Base-by-base conservation (phyloP, 2,888 invertebrate species). In the Syrphus vitripennis region DNA sequence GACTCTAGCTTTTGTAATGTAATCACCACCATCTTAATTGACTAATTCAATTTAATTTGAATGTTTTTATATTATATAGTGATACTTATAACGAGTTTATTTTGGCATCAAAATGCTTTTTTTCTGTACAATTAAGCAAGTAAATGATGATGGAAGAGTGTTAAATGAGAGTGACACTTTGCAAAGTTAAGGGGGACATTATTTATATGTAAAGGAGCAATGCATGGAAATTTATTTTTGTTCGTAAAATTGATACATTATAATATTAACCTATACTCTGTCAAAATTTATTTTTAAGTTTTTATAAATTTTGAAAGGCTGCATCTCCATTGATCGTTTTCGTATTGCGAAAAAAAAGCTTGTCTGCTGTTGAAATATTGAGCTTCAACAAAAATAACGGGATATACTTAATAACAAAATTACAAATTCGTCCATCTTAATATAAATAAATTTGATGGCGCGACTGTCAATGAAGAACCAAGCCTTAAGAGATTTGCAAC, bases 31-130 rank as follows among this genome's bases (percentile, higher is more conserved):
- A 45, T 72, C 72, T 81, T 72, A 67, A 84, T 80, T 80, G 81
- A 72, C 53, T 77, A 84, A 84, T 84, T 84, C 76, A 81, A 65
- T 81, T 84, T 80, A 80, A 76, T 76, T 84, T 84, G 61, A 76
- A 81, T 81, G 75, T 55, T 70, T 61, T 59, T 34, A n/a, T 10
- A 34, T 34, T 48, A 24, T 21, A 69, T 71, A 67, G 26, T 76
- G 76, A 84, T 80, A 57, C 24, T 42, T 26, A 12, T 34, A 48
- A 69, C 45, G 9, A 37, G 34, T 34, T 21, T 42, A 24, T 48
- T 42, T 61, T 42, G 31, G 61, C 57, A 78, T 78, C 53, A 78
- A 63, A 53, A 50, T 34, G 53, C n/a, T 70, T 78, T 59, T 57
- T 57, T 31, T 59, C 37, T 45, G 63, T 65, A 16, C 5, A 77